Evolutionary conservation across 2,113 vertebrate genomes (phyloP).

Genomic region (Ceratotherium simum): DNA sequence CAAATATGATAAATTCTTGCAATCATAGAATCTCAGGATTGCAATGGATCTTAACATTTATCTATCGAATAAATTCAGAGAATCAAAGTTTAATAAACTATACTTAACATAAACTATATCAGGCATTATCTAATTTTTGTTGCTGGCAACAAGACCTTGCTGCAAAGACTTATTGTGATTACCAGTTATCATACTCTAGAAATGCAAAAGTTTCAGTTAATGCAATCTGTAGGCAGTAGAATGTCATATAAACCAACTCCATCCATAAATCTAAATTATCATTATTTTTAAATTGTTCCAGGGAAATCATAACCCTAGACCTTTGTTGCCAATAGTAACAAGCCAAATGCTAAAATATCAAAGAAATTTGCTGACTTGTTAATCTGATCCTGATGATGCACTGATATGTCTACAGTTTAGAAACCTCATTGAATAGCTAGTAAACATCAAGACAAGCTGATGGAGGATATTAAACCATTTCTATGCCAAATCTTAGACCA

Average conservation of each 20-base stretch:
- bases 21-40: not conserved
- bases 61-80: not conserved
- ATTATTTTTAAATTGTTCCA: constrained; percentile 4
- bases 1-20: not conserved
- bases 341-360: constrained; percentile 16
- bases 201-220: not conserved
- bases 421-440: not conserved
- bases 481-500: not conserved
- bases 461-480: not conserved
- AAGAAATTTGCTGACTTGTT: not conserved
- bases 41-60: constrained; percentile 5
- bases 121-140: constrained; percentile 36
- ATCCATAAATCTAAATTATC: not conserved
- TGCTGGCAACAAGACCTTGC: not conserved
- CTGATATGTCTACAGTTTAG: not conserved
- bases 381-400: not conserved
- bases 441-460: not conserved
- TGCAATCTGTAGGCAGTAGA: not conserved
- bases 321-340: not conserved
- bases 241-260: not conserved
- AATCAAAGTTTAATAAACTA: not conserved
- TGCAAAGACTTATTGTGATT: not conserved
- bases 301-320: not conserved
- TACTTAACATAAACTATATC: not conserved
- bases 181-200: not conserved